A percentile compares a stretch with the other conserved stretches of the same genome.
These are phyloP conservation scores for Asteroscopus sphinx DNA, from an alignment of 2,888 invertebrate genomes.

Conservation along the genomic window DNA sequence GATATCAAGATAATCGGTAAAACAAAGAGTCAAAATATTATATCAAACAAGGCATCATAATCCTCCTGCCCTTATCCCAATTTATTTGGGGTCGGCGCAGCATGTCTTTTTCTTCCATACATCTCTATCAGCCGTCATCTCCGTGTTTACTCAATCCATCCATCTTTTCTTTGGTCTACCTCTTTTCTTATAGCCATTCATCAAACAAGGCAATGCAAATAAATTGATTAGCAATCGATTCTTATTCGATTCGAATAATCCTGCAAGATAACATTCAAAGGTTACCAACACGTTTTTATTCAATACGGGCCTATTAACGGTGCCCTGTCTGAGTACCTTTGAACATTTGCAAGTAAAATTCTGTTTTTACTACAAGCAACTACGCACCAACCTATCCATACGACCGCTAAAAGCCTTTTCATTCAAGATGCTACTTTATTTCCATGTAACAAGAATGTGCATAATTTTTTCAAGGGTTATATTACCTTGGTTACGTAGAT, in stretches of 20 bases:
- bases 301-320: slow-evolving; percentile 67
- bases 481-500: slow-evolving; percentile 27
- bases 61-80: too few relatives aligned
- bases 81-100: too few relatives aligned
- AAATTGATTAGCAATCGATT: slow-evolving; percentile 26
- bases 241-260: slow-evolving; percentile 34
- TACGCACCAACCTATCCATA: slow-evolving; percentile 32
- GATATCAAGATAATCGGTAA: too few relatives aligned
- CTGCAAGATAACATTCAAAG: slow-evolving; percentile 23
- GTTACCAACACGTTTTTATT: slow-evolving; percentile 64
- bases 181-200: too few relatives aligned
- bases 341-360: slow-evolving; percentile 73
- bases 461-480: background rate
- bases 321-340: slow-evolving; percentile 61
- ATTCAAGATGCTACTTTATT: slow-evolving; percentile 35
- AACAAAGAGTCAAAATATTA: too few relatives aligned
- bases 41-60: too few relatives aligned
- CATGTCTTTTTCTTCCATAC: too few relatives aligned
- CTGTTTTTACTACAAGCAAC: slow-evolving; percentile 61
- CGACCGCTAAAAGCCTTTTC: background rate
- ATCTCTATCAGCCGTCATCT: too few relatives aligned
- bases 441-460: background rate
- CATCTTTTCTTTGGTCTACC: too few relatives aligned
- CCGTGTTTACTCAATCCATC: too few relatives aligned
- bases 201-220: too few relatives aligned